These are phyloP conservation scores for Scalopus aquaticus DNA, from an alignment of 2,113 vertebrate species.

Conservation along the genomic window DNA sequence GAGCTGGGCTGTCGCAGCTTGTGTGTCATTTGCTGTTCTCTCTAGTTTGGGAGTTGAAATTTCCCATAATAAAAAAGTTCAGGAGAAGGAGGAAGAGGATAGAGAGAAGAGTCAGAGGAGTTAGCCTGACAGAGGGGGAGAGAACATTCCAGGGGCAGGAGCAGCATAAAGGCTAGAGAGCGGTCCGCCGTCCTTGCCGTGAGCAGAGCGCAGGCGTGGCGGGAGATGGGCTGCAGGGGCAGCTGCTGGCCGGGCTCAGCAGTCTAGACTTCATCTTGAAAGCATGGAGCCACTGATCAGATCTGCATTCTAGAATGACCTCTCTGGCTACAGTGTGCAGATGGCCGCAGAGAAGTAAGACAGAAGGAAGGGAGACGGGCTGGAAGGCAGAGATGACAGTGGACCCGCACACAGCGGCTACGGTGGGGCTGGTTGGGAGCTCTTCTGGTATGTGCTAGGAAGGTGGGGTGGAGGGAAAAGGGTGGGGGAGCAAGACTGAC, in stretches of 20 bases:
- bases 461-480: neutral
- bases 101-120: neutral
- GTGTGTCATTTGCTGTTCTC: too few species aligned
- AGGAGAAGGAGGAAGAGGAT: neutral
- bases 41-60: too few species aligned
- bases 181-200: rapidly evolving
- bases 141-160: neutral
- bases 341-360: neutral
- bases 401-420: neutral
- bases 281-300: neutral
- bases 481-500: neutral
- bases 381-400: neutral
- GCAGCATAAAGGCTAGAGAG: rapidly evolving
- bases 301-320: neutral
- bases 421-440: rapidly evolving
- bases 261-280: neutral
- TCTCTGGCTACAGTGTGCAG: neutral
- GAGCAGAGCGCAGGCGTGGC: rapidly evolving
- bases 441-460: rapidly evolving
- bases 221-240: rapidly evolving
- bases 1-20: too few species aligned
- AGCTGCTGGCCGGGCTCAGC: neutral
- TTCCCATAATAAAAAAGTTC: too few species aligned
- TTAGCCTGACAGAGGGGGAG: neutral
- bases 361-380: neutral